Evolutionary conservation across 2,888 invertebrate genomes (phyloP).

Genomic region (Hoplodrina ambigua): DNA sequence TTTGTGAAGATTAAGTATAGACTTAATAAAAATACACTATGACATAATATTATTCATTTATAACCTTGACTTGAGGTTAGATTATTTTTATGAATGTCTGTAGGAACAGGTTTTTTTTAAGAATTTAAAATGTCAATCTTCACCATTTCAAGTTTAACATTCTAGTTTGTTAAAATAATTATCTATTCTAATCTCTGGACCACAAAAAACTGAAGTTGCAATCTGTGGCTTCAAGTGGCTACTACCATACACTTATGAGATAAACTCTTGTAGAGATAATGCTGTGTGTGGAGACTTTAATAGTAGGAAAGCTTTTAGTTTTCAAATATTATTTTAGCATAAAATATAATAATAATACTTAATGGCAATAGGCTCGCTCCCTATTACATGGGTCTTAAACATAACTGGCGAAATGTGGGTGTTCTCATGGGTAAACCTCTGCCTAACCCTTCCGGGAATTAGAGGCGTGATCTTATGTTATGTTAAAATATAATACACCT

Average conservation of each 20-base stretch:
- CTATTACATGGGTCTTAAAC: too few species aligned
- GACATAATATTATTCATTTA: neutral
- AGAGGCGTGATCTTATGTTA: too few species aligned
- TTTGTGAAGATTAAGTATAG: too few species aligned
- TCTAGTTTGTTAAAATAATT: neutral
- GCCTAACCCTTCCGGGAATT: too few species aligned
- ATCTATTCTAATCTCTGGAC: conserved; percentile 15
- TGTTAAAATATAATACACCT: too few species aligned
- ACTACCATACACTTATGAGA: neutral
- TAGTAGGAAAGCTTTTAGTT: conserved; percentile 10
- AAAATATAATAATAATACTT: neutral
- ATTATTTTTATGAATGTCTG: neutral
- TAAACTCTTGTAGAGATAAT: conserved; percentile 8
- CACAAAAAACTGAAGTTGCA: conserved; percentile 8
- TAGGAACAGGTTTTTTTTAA: neutral
- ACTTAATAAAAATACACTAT: neutral
- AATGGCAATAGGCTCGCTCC: too few species aligned
- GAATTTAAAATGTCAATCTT: neutral
- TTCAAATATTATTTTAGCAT: conserved; percentile 25
- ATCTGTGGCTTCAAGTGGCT: conserved; percentile 42
- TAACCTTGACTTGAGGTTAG: neutral
- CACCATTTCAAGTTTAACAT: neutral
- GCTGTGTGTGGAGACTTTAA: neutral
- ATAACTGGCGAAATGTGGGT: too few species aligned
- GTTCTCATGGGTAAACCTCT: too few species aligned